Evolutionary conservation across 2,888 invertebrate species (phyloP).

Genomic region (Nomada flava): DNA sequence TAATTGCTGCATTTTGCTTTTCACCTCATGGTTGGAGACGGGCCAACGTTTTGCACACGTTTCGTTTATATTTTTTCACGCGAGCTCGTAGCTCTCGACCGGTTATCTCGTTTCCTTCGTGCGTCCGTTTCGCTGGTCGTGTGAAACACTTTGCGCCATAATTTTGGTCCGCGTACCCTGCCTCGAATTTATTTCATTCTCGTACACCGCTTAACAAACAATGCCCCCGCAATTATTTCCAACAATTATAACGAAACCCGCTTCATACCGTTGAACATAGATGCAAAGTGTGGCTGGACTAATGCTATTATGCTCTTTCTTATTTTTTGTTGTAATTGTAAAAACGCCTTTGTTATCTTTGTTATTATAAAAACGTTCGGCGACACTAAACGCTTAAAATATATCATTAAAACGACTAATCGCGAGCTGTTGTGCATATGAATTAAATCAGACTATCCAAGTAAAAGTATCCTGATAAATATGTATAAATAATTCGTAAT

Average conservation of each 20-base stretch:
- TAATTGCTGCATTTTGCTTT: too few species aligned
- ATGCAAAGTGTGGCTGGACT: neutral
- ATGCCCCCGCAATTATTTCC: conserved; percentile 17
- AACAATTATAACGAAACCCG: neutral
- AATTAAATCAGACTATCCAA: neutral
- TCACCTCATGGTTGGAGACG: too few species aligned
- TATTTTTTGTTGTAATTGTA: too few species aligned
- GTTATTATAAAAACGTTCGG: neutral
- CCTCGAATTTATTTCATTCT: conserved; percentile 11
- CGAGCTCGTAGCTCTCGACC: neutral
- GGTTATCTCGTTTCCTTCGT: conserved; percentile 17
- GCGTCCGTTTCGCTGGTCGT: conserved; percentile 10
- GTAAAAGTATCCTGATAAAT: too few species aligned
- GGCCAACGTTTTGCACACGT: too few species aligned
- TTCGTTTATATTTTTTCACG: too few species aligned
- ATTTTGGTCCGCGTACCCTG: conserved; percentile 8
- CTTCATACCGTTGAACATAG: neutral
- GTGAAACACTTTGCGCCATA: conserved; percentile 1
- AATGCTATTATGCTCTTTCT: neutral
- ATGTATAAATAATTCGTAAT: too few species aligned
- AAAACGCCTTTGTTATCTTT: neutral
- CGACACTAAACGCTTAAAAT: neutral
- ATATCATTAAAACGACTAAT: conserved; percentile 1
- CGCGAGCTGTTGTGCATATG: neutral
- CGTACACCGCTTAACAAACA: conserved; percentile 10